Conservation (phyloP, 1,140 invertebrate genomes). For the Maconellicoccus hirsutus region DNA sequence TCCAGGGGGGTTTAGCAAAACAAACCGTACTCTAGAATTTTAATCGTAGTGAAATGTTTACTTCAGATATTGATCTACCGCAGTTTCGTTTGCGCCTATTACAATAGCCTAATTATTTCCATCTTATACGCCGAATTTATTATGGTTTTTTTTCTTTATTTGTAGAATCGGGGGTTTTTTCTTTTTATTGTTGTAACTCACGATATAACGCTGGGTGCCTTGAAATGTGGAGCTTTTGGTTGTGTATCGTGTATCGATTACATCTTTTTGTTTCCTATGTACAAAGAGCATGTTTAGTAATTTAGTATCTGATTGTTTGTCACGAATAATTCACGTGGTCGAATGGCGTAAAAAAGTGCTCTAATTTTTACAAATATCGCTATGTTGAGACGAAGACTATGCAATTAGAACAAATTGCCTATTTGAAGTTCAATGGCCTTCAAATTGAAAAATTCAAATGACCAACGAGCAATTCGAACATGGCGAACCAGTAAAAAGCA, state of each 20-base stretch:
- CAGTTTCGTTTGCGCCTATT: not conserved
- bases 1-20: slow-evolving; percentile 13
- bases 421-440: not conserved
- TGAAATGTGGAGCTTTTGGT: not conserved
- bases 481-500: not conserved
- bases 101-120: slow-evolving; percentile 16
- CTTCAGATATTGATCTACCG: slow-evolving; percentile 16
- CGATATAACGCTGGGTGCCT: not conserved
- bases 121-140: not conserved
- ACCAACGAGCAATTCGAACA: not conserved
- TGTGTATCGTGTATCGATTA: too few species aligned
- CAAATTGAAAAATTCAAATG: slow-evolving; percentile 2
- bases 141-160: too few species aligned
- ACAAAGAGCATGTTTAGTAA: not conserved
- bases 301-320: not conserved
- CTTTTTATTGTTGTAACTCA: too few species aligned
- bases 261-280: not conserved
- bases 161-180: too few species aligned
- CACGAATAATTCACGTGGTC: too few species aligned
- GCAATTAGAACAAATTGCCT: not conserved
- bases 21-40: slow-evolving; percentile 15
- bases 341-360: not conserved
- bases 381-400: not conserved
- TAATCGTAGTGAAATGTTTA: slow-evolving; percentile 6
- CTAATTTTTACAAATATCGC: not conserved